Evolutionary conservation across 2,888 invertebrate species (phyloP).

Genomic region (Dilophus febrilis): DNA sequence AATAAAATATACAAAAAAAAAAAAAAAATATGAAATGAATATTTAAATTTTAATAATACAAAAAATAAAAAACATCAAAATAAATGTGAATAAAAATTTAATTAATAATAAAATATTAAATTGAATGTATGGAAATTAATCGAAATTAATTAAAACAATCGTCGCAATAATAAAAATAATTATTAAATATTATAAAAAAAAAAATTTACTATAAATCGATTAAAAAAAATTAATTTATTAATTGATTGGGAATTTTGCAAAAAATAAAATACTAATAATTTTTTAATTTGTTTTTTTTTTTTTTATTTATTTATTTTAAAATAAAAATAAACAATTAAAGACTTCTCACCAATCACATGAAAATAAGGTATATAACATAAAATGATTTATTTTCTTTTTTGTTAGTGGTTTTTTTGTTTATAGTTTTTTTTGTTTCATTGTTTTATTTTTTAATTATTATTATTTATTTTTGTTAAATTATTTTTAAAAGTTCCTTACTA

Average conservation of each 20-base stretch:
- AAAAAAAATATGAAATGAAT: constrained; percentile 2
- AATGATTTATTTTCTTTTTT: constrained; percentile 5
- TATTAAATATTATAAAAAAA: too few relatives aligned
- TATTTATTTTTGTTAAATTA: too few relatives aligned
- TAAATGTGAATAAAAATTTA: too few relatives aligned
- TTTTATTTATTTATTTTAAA: constrained; percentile 5
- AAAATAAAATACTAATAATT: neutral
- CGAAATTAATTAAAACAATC: too few relatives aligned
- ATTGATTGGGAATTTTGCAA: neutral
- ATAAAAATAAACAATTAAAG: constrained; percentile 17
- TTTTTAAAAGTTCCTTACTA: too few relatives aligned
- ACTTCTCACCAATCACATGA: constrained; percentile 30
- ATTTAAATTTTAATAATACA: too few relatives aligned
- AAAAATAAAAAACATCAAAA: too few relatives aligned
- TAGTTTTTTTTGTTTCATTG: neutral
- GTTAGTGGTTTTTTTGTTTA: constrained; percentile 8
- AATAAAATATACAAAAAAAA: constrained; percentile 4
- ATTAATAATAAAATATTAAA: too few relatives aligned
- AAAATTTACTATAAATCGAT: constrained; percentile 2
- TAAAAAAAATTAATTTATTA: constrained; percentile 2
- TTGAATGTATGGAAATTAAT: too few relatives aligned
- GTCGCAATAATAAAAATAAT: too few relatives aligned
- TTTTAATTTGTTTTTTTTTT: too few relatives aligned
- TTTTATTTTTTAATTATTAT: too few relatives aligned
- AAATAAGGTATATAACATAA: constrained; percentile 26